Percentiles rank a stretch among this genome's conserved stretches.
Evolutionary conservation across 2,113 vertebrate genomes (phyloP).

Genomic region (Chaenocephalus aceratus): DNA sequence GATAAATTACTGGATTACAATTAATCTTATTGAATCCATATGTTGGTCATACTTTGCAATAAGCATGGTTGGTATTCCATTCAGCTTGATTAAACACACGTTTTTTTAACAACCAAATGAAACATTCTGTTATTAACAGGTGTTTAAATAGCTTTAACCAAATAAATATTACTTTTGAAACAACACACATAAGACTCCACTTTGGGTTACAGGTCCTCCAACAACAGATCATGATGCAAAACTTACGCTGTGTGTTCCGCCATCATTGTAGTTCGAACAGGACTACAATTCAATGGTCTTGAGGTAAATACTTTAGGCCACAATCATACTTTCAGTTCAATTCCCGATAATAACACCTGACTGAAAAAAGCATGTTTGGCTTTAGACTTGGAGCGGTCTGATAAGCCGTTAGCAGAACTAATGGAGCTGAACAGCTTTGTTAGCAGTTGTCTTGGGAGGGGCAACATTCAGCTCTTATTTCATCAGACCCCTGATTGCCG

Average conservation of each 20-base stretch:
- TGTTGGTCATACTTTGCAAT: neutral
- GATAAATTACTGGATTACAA: neutral
- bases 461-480: conserved; percentile 66
- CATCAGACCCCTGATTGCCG: conserved; percentile 65
- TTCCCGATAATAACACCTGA: conserved; percentile 14
- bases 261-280: conserved; percentile 9
- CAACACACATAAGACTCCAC: no score
- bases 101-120: no score
- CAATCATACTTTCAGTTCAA: conserved; percentile 12
- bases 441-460: conserved; percentile 69
- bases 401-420: conserved; percentile 69
- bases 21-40: neutral
- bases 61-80: neutral
- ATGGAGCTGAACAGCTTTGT: conserved; percentile 60
- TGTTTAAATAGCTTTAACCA: no score
- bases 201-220: neutral
- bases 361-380: conserved; percentile 38
- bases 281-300: neutral
- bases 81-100: no score
- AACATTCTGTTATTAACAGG: no score
- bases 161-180: neutral
- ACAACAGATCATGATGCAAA: neutral
- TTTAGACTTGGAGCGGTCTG: conserved; percentile 46
- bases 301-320: conserved; percentile 10
- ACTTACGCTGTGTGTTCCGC: neutral